A percentile compares a stretch with the other conserved stretches of the same genome.
These are phyloP conservation scores for Lytechinus variegatus DNA, from an alignment of 35 echinoderm and acorn worm species.

Conservation along the genomic window DNA sequence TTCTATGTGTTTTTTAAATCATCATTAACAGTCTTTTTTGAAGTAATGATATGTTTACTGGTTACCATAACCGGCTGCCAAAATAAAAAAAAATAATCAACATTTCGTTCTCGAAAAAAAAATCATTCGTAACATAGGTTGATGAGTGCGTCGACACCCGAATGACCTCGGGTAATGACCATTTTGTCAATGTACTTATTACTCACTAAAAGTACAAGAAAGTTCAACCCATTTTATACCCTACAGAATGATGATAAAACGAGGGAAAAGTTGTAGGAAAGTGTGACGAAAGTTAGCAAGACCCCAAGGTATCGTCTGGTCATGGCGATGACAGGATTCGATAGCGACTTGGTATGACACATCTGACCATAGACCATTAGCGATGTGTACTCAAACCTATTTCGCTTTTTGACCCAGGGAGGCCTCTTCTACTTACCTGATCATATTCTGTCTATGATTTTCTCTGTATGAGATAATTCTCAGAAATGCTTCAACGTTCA, in stretches of 20 bases:
- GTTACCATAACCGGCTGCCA: no score
- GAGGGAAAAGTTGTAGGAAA: background rate
- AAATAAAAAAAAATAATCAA: no score
- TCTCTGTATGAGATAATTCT: no score
- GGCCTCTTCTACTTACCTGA: background rate
- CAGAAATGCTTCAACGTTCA: no score
- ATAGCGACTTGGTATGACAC: background rate
- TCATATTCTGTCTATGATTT: background rate
- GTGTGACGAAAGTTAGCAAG: background rate
- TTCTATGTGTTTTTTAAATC: no score
- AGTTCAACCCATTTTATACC: background rate
- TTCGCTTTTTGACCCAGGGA: background rate
- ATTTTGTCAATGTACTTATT: background rate
- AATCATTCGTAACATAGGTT: background rate
- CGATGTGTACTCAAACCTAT: background rate
- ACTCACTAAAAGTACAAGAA: background rate
- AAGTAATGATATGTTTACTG: no score
- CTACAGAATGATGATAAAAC: background rate
- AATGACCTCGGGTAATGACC: background rate
- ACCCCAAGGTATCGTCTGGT: background rate
- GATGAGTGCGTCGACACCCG: background rate
- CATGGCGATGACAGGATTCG: background rate
- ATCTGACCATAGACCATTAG: constrained; percentile 33
- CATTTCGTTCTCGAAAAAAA: no score
- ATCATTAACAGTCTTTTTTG: no score